Conservation (phyloP, 1,140 invertebrate species). For the Diorhabda sublineata region DNA sequence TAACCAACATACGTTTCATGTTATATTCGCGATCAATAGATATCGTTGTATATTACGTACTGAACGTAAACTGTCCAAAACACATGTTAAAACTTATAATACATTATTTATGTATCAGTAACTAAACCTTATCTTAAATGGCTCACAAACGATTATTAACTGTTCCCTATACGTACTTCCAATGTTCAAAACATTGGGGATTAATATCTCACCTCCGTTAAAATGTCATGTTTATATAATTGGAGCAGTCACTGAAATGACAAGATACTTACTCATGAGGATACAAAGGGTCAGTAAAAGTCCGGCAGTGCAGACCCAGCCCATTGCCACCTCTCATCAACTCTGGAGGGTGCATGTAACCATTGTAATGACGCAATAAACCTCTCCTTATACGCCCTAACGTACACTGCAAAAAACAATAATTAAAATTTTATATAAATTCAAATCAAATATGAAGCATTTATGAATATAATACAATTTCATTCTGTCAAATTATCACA, state of each 20-base stretch:
- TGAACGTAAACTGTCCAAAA: too few relatives aligned
- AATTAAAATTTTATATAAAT: too few relatives aligned
- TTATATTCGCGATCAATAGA: too few relatives aligned
- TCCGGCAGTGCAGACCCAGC: conserved; percentile 35
- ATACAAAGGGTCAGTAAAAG: conserved; percentile 35
- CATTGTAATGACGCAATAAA: conserved; percentile 18
- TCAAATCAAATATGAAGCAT: too few relatives aligned
- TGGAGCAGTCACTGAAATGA: neutral
- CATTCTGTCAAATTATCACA: too few relatives aligned
- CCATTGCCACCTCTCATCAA: conserved; percentile 35
- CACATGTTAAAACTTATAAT: neutral
- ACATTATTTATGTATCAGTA: neutral
- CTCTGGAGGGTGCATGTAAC: conserved; percentile 22
- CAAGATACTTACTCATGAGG: conserved; percentile 28
- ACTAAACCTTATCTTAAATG: neutral
- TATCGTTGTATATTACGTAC: too few relatives aligned
- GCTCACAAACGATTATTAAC: neutral
- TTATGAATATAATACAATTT: too few relatives aligned
- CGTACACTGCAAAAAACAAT: neutral
- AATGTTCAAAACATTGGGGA: neutral
- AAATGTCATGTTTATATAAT: neutral
- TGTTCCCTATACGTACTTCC: neutral
- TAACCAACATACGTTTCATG: too few relatives aligned
- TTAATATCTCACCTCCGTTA: neutral
- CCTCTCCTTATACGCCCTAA: neutral